phyloP scores from a whole-genome alignment of 2,888 invertebrate species.

The Drosophila atripex region DNA sequence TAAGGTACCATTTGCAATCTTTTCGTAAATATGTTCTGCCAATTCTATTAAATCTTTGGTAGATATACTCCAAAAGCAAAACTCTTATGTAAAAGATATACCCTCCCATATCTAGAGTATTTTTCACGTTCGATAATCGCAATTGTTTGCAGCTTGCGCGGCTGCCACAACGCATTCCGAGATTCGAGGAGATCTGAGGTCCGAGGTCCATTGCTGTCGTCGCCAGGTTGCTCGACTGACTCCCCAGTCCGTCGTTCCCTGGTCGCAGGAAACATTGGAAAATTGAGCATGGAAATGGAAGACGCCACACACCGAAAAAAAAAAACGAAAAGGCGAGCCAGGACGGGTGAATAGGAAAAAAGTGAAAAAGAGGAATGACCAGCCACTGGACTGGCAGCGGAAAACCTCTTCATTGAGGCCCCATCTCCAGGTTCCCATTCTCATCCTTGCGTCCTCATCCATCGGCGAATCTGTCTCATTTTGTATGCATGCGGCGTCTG shows the following conservation, averaged over 20 bases:
- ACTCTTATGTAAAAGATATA: background rate
- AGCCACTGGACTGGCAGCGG: conserved; percentile 66
- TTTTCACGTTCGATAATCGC: conserved; percentile 73
- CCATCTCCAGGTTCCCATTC: conserved; percentile 15
- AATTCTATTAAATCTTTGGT: too few species aligned
- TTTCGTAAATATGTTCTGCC: too few species aligned
- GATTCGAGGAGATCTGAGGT: conserved; percentile 11
- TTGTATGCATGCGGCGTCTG: conserved; percentile 71
- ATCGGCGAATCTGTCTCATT: conserved; percentile 68
- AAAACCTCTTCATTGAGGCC: conserved; percentile 77
- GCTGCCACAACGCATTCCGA: conserved; percentile 70
- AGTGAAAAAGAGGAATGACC: conserved; percentile 51
- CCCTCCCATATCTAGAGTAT: conserved; percentile 8
- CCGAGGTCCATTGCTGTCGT: conserved; percentile 42
- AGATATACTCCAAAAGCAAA: background rate
- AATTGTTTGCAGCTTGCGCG: conserved; percentile 78
- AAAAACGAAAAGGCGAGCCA: conserved; percentile 20
- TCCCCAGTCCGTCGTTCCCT: conserved; percentile 16
- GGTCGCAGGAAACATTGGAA: conserved; percentile 79
- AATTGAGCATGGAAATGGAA: conserved; percentile 79
- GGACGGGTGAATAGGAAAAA: conserved; percentile 26
- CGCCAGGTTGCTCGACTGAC: conserved; percentile 46
- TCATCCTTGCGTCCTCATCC: conserved; percentile 25
- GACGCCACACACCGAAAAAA: conserved; percentile 56
- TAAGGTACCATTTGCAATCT: too few species aligned